Percentiles rank a stretch among this genome's conserved stretches.
These are phyloP conservation scores for Clamator glandarius DNA, from an alignment of 2,797 vertebrate genomes.

Conservation along the genomic window DNA sequence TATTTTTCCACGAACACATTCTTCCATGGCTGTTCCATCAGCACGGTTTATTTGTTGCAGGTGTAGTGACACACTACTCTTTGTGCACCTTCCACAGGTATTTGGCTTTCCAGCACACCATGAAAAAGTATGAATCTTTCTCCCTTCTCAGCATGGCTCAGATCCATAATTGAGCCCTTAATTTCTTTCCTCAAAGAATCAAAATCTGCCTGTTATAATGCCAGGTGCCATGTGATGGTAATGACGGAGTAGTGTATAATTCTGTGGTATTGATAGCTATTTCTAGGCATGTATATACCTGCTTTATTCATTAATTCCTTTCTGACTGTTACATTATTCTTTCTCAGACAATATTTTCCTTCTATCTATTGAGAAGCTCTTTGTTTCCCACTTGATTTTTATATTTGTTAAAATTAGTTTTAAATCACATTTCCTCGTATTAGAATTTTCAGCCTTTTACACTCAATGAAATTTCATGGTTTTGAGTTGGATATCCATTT, in stretches of 20 bases:
- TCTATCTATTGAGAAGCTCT: not conserved
- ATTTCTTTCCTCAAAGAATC: constrained; percentile 39
- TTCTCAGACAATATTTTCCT: constrained; percentile 27
- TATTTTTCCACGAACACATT: not conserved
- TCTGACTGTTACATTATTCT: constrained; percentile 34
- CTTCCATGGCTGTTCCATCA: not conserved
- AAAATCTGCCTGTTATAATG: constrained; percentile 57
- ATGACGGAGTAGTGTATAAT: constrained; percentile 60
- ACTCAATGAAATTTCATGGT: not conserved
- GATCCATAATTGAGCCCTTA: constrained; percentile 42
- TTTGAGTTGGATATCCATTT: not conserved
- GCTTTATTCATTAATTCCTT: constrained; percentile 55
- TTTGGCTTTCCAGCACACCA: not conserved
- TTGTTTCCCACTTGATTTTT: constrained; percentile 22
- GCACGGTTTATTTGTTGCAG: not conserved
- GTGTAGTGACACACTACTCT: not conserved
- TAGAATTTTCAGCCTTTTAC: not conserved
- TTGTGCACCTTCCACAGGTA: not conserved
- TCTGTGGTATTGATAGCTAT: constrained; percentile 58
- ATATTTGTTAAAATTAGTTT: not conserved
- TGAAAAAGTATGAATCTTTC: not conserved
- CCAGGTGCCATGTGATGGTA: constrained; percentile 58
- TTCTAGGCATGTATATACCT: constrained; percentile 30
- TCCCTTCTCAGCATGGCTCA: not conserved
- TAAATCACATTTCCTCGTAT: constrained; percentile 16